Conservation (phyloP, 1,140 invertebrate species). For the Tetramorium alpestre region DNA sequence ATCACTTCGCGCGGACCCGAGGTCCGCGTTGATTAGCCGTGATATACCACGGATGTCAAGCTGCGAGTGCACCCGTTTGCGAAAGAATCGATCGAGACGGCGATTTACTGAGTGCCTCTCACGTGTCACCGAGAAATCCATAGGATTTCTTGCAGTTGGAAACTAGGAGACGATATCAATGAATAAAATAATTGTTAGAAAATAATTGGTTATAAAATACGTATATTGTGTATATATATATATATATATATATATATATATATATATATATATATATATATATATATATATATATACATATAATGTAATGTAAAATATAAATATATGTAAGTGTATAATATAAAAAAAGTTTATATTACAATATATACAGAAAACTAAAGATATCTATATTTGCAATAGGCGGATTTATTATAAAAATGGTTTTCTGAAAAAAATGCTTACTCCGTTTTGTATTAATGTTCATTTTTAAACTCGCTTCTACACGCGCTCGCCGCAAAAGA, state of each 20-base stretch:
- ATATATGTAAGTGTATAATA: background rate
- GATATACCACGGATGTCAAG: constrained; percentile 76
- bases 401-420: background rate
- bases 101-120: constrained; percentile 10
- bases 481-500: background rate
- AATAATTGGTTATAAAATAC: no score
- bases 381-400: background rate
- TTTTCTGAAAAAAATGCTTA: background rate
- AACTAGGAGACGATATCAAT: background rate
- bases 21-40: constrained; percentile 76
- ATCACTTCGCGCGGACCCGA: constrained; percentile 71
- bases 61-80: constrained; percentile 61
- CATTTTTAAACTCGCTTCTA: background rate
- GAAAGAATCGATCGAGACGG: constrained; percentile 36
- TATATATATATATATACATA: no score
- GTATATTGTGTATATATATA: no score
- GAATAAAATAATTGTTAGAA: background rate
- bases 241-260: no score
- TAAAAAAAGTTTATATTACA: background rate
- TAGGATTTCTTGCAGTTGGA: background rate
- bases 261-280: no score
- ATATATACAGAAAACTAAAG: background rate
- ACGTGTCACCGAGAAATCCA: background rate
- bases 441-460: background rate
- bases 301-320: background rate